Evolutionary conservation across 2,888 invertebrate species (phyloP).

Genomic region (Polydrusus tereticollis): DNA sequence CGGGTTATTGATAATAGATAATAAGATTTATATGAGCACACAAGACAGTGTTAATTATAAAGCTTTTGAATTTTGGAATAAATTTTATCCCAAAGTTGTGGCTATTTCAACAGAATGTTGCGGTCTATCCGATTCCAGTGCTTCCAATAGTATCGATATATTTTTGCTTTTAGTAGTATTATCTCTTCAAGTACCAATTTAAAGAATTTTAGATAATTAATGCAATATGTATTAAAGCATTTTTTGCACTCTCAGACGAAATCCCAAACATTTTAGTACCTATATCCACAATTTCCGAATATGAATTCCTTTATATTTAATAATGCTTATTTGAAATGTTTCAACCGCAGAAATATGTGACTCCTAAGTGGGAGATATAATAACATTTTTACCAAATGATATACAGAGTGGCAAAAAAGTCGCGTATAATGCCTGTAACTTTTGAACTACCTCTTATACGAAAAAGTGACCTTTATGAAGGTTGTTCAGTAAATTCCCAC

Average conservation of each 20-base stretch:
- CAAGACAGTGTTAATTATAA: conserved; percentile 78
- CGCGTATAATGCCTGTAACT: too few species aligned
- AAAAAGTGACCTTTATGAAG: too few species aligned
- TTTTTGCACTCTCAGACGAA: background rate
- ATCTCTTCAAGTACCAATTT: background rate
- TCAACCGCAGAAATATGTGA: too few species aligned
- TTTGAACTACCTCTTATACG: too few species aligned
- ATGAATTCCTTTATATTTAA: background rate
- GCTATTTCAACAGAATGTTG: conserved; percentile 83
- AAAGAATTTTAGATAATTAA: background rate
- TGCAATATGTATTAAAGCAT: background rate
- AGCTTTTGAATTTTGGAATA: conserved; percentile 86
- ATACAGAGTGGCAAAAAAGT: too few species aligned
- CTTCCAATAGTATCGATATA: conserved; percentile 16
- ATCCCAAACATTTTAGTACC: background rate
- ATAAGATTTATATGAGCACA: conserved; percentile 83
- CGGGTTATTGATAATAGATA: conserved; percentile 80
- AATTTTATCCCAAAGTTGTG: conserved; percentile 83
- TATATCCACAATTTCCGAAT: background rate
- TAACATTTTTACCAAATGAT: too few species aligned
- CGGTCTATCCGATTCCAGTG: conserved; percentile 58
- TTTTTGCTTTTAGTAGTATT: background rate
- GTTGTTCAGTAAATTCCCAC: too few species aligned
- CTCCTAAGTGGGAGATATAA: too few species aligned
- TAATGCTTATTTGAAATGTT: too few species aligned